Percentiles rank a stretch among this genome's conserved stretches.
phyloP scores from a whole-genome alignment of 2,888 invertebrate species.

The Caenorhabditis wallacei region DNA sequence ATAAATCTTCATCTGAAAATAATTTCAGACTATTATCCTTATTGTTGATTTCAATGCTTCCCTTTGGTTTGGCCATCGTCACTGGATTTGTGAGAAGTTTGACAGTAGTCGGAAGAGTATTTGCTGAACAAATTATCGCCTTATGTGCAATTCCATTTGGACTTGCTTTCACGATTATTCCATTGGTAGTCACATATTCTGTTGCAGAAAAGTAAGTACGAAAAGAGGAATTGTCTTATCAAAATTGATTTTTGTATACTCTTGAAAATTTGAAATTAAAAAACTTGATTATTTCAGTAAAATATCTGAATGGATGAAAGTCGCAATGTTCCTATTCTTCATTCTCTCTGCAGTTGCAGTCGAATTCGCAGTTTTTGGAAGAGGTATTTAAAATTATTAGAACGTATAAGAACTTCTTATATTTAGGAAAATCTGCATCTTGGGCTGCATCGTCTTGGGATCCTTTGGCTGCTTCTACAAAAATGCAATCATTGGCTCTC shows the following conservation, averaged over 20 bases:
- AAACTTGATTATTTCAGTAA: constrained; percentile 66
- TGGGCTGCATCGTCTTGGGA: constrained; percentile 79
- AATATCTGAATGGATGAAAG: constrained; percentile 74
- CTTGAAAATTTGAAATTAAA: neutral
- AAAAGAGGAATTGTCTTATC: neutral
- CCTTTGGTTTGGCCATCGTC: constrained; percentile 73
- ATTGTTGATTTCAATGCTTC: constrained; percentile 68
- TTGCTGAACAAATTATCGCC: constrained; percentile 76
- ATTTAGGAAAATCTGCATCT: constrained; percentile 72
- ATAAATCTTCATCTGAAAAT: neutral
- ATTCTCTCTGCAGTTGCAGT: constrained; percentile 70
- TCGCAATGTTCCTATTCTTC: constrained; percentile 69
- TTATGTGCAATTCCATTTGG: constrained; percentile 73
- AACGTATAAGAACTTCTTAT: neutral
- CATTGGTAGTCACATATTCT: constrained; percentile 67
- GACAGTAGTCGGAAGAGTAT: constrained; percentile 77
- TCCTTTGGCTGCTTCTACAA: constrained; percentile 71
- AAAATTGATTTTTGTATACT: neutral
- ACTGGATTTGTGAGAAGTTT: constrained; percentile 75
- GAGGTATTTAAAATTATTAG: constrained; percentile 59
- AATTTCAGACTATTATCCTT: constrained; percentile 56
- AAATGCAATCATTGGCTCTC: constrained; percentile 67
- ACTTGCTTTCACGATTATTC: constrained; percentile 72
- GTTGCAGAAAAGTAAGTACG: constrained; percentile 76
- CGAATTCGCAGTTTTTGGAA: constrained; percentile 77